phyloP scores from a whole-genome alignment of 2,113 vertebrate genomes.

The Onychostruthus taczanowskii region DNA sequence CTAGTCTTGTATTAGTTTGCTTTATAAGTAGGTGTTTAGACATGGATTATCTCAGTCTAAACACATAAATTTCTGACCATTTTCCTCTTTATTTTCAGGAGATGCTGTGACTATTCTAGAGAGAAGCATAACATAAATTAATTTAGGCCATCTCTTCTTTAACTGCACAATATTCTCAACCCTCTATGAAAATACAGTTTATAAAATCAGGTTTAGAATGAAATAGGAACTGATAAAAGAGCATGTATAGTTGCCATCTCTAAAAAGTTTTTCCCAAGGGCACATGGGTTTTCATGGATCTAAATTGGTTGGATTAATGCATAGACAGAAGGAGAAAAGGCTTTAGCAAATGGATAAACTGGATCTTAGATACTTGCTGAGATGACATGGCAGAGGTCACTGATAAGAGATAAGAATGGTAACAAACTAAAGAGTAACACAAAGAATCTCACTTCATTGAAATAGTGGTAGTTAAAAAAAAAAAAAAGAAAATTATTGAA shows the following conservation, averaged over 20 bases:
- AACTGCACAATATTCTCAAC: neutral
- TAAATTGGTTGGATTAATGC: neutral
- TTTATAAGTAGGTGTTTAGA: neutral
- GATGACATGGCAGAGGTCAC: neutral
- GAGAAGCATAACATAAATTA: neutral
- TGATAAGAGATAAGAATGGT: neutral
- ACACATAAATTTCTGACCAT: neutral
- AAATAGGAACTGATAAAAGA: neutral
- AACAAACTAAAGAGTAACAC: neutral
- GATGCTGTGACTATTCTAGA: neutral
- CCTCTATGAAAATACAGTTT: neutral
- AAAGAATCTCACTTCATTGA: neutral
- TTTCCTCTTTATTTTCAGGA: neutral
- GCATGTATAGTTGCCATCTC: neutral
- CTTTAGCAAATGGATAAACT: neutral
- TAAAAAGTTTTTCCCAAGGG: neutral
- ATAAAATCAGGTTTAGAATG: neutral
- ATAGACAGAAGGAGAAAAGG: neutral
- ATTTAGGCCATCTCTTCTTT: neutral
- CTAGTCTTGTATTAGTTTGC: neutral
- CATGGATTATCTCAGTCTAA: neutral
- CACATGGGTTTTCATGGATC: neutral
- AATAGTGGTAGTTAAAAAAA: neutral
- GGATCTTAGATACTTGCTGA: neutral
- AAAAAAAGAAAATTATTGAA: neutral